Conservation (phyloP, 2,113 vertebrate species). For the Thalassoma bifasciatum region DNA sequence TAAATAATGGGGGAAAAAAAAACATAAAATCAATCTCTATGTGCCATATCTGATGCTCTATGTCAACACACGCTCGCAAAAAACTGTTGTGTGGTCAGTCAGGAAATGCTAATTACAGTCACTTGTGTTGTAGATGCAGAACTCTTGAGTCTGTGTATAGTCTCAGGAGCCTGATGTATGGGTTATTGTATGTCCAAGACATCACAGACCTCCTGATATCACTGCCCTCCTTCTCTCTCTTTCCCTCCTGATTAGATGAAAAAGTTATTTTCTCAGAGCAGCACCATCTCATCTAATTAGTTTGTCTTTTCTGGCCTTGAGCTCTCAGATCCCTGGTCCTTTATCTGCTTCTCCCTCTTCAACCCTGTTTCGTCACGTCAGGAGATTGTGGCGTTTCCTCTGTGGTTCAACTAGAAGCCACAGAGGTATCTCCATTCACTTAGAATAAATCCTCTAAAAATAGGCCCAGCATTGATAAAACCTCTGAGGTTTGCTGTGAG, state of each 20-base stretch:
- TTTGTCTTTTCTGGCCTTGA: slow-evolving; percentile 36
- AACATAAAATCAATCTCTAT: too few relatives aligned
- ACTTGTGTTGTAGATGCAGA: too few relatives aligned
- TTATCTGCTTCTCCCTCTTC: slow-evolving; percentile 10
- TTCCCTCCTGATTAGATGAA: background rate
- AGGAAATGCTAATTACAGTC: too few relatives aligned
- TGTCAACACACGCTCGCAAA: too few relatives aligned
- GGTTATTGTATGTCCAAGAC: background rate
- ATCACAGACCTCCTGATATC: background rate
- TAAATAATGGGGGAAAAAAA: too few relatives aligned
- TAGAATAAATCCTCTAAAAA: slow-evolving; percentile 9
- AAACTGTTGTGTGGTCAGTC: too few relatives aligned
- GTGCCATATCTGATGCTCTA: too few relatives aligned
- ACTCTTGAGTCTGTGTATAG: background rate
- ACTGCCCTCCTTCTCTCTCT: background rate
- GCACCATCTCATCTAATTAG: slow-evolving; percentile 33
- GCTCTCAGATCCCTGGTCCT: background rate
- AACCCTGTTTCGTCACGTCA: slow-evolving; percentile 12
- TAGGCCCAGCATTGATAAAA: slow-evolving; percentile 9
- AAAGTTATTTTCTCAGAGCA: background rate
- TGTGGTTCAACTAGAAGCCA: slow-evolving; percentile 25
- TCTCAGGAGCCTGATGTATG: background rate
- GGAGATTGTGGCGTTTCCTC: slow-evolving; percentile 23
- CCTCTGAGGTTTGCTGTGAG: background rate
- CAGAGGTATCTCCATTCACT: slow-evolving; percentile 18